A percentile compares a stretch with the other conserved stretches of the same genome.
These are phyloP conservation scores for Clupea harengus DNA, from an alignment of 2,113 vertebrate species.

Conservation along the genomic window DNA sequence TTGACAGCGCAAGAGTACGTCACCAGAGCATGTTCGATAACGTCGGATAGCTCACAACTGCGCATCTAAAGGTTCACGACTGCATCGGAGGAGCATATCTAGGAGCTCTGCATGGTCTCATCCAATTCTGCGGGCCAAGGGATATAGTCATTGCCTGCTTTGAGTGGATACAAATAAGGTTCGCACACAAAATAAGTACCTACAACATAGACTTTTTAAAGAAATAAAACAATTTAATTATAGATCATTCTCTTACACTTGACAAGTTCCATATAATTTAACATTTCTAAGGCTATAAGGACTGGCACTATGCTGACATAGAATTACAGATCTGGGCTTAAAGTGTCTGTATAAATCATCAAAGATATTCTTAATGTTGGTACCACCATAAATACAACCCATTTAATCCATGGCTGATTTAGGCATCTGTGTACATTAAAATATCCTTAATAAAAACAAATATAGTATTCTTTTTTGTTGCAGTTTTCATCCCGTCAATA, in stretches of 20 bases:
- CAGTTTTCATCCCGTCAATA: slow-evolving; percentile 44
- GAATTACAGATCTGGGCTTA: slow-evolving; percentile 69
- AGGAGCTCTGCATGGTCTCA: neutral
- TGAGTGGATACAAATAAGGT: neutral
- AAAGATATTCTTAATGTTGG: slow-evolving; percentile 58
- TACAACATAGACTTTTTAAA: slow-evolving; percentile 46
- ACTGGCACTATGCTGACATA: slow-evolving; percentile 80
- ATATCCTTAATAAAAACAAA: slow-evolving; percentile 60
- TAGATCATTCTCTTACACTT: slow-evolving; percentile 58
- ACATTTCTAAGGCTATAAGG: slow-evolving; percentile 71
- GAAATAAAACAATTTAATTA: slow-evolving; percentile 76
- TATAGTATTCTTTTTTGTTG: slow-evolving; percentile 39
- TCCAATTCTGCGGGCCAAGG: too few species aligned
- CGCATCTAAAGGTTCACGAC: neutral
- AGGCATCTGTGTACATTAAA: slow-evolving; percentile 61
- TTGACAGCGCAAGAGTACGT: neutral
- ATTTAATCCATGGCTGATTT: slow-evolving; percentile 60
- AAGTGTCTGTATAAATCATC: slow-evolving; percentile 58
- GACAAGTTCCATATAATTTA: slow-evolving; percentile 74
- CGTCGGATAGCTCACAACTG: neutral
- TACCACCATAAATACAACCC: slow-evolving; percentile 59
- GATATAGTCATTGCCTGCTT: neutral
- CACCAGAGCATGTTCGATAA: neutral
- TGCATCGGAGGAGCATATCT: too few species aligned
- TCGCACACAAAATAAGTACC: neutral